These are phyloP conservation scores for Lasioglossum albipes DNA, from an alignment of 1,140 invertebrate species.

Conservation along the genomic window DNA sequence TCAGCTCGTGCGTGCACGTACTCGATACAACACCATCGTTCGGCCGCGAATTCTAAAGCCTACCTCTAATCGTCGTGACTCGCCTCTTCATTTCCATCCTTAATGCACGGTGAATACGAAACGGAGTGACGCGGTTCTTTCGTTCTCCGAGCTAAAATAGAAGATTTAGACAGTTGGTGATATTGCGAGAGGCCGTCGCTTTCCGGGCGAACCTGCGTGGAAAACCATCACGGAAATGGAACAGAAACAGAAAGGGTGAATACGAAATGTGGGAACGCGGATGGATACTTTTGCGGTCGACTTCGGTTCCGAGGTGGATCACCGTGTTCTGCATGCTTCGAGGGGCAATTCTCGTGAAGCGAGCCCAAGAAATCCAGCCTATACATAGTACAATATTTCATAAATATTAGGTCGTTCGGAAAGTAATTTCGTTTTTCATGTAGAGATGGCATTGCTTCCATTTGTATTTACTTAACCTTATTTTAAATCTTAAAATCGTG, in stretches of 20 bases:
- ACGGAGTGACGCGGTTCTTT: background rate
- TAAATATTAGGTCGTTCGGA: no score
- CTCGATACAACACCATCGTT: constrained; percentile 42
- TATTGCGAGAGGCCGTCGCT: background rate
- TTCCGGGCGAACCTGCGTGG: background rate
- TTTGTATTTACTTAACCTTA: no score
- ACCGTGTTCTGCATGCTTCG: no score
- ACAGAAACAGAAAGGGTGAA: background rate
- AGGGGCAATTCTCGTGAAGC: no score
- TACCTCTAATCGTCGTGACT: constrained; percentile 4
- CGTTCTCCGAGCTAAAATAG: background rate
- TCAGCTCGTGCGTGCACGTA: constrained; percentile 35
- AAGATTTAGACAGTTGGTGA: background rate
- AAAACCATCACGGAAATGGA: constrained; percentile 11
- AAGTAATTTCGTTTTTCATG: no score
- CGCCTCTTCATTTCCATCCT: background rate
- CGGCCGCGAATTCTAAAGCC: constrained; percentile 45
- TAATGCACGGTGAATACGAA: constrained; percentile 8
- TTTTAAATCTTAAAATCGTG: no score
- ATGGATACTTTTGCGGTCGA: background rate
- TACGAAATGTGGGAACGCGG: background rate
- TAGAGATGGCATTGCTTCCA: no score
- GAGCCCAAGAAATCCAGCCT: no score
- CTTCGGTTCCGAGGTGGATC: background rate
- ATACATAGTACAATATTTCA: no score